phyloP scores from a whole-genome alignment of 1,140 invertebrate species.

The Stegodyphus mimosarum region DNA sequence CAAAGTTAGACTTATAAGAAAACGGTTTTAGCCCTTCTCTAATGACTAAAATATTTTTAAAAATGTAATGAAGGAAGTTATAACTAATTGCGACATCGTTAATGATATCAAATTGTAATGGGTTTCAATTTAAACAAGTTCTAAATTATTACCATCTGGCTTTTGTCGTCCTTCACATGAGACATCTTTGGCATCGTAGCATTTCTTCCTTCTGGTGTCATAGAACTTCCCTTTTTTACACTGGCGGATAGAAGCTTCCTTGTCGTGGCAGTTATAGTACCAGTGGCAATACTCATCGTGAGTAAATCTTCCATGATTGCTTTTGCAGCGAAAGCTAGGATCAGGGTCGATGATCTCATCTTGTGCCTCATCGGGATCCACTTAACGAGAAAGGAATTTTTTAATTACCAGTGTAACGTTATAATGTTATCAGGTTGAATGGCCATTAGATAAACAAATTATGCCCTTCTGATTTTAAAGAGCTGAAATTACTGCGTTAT shows the following conservation, averaged over 20 bases:
- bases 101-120: no score
- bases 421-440: no score
- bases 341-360: slow-evolving; percentile 33
- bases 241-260: not conserved
- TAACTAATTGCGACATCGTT: no score
- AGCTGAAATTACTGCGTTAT: no score
- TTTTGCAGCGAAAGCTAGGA: slow-evolving; percentile 21
- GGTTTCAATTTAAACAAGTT: no score
- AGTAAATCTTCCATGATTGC: not conserved
- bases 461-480: no score
- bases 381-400: not conserved
- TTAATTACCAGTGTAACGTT: no score
- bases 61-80: not conserved
- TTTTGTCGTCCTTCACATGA: slow-evolving; percentile 1
- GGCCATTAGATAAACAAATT: no score
- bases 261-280: slow-evolving; percentile 43
- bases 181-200: not conserved
- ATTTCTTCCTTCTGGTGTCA: slow-evolving; percentile 2
- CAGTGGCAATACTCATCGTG: slow-evolving; percentile 33
- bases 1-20: no score
- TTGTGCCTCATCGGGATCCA: slow-evolving; percentile 26
- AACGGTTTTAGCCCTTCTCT: no score
- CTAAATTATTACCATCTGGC: not conserved
- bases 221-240: slow-evolving; percentile 18
- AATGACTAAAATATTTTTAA: not conserved